A percentile compares a stretch with the other conserved stretches of the same genome.
These are phyloP conservation scores for Rattus rattus DNA, from an alignment of 2,113 vertebrate species.

Conservation along the genomic window DNA sequence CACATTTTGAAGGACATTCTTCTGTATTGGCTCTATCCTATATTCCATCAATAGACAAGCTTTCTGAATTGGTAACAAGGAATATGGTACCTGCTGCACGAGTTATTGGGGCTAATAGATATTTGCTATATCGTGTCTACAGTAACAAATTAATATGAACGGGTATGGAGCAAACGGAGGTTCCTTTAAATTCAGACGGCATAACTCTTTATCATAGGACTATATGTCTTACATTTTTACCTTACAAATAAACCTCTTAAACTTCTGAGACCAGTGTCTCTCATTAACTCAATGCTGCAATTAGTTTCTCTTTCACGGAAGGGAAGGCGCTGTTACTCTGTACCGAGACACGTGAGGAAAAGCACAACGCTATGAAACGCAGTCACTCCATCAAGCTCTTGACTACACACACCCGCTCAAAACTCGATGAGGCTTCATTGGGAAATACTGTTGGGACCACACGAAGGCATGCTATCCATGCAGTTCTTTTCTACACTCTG, in stretches of 20 bases:
- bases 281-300: not conserved
- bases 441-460: not conserved
- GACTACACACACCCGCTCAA: not conserved
- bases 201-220: not conserved
- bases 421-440: not conserved
- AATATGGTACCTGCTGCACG: not conserved
- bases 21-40: not conserved
- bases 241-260: not conserved
- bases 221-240: not conserved
- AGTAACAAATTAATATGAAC: constrained; percentile 2
- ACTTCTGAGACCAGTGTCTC: not conserved
- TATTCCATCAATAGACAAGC: not conserved
- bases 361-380: not conserved
- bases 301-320: not conserved
- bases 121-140: not conserved
- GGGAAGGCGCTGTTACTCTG: not conserved
- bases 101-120: not conserved
- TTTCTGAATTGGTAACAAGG: not conserved
- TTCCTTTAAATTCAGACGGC: not conserved
- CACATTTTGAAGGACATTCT: not conserved
- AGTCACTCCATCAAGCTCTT: not conserved
- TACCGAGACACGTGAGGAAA: not conserved
- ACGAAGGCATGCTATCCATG: not conserved
- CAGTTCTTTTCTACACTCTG: not conserved
- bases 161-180: not conserved